A percentile compares a stretch with the other conserved stretches of the same genome.
phyloP scores from a whole-genome alignment of 2,113 vertebrate genomes.

The Parus major region DNA sequence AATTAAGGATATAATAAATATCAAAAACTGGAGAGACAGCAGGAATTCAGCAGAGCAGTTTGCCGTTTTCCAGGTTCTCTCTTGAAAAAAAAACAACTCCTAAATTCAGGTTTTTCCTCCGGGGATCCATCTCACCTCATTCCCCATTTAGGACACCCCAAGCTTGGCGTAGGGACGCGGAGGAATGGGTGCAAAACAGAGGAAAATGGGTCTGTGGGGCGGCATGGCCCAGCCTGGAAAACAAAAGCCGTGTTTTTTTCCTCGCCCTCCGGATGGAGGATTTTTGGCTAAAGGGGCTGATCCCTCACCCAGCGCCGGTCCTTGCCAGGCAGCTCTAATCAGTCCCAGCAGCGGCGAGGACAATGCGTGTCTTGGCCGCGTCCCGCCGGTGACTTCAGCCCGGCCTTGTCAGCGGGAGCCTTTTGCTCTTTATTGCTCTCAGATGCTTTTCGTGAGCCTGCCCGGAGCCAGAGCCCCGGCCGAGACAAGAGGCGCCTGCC shows the following conservation, averaged over 20 bases:
- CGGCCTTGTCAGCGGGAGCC: constrained; percentile 35
- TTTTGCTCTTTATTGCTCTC: constrained; percentile 59
- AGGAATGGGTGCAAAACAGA: not conserved
- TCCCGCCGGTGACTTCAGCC: constrained; percentile 56
- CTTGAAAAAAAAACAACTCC: no score
- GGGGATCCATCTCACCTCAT: not conserved
- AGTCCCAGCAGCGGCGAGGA: constrained; percentile 55
- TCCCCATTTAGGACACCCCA: not conserved
- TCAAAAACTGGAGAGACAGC: not conserved
- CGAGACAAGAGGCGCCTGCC: constrained; percentile 17
- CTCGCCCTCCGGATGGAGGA: not conserved
- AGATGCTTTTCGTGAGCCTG: constrained; percentile 28
- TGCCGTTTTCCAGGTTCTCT: not conserved
- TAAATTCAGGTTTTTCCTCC: not conserved
- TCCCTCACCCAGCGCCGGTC: constrained; percentile 45
- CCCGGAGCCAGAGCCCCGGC: not conserved
- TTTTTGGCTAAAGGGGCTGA: constrained; percentile 41
- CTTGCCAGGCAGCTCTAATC: constrained; percentile 50
- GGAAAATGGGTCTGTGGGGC: not conserved
- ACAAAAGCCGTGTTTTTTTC: not conserved
- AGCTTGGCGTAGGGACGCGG: not conserved
- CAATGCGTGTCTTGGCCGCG: constrained; percentile 52
- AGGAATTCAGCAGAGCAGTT: not conserved
- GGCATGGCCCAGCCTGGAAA: not conserved
- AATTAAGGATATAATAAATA: not conserved